Conservation (phyloP, 2,888 invertebrate species). For the Anticlea derivata region DNA sequence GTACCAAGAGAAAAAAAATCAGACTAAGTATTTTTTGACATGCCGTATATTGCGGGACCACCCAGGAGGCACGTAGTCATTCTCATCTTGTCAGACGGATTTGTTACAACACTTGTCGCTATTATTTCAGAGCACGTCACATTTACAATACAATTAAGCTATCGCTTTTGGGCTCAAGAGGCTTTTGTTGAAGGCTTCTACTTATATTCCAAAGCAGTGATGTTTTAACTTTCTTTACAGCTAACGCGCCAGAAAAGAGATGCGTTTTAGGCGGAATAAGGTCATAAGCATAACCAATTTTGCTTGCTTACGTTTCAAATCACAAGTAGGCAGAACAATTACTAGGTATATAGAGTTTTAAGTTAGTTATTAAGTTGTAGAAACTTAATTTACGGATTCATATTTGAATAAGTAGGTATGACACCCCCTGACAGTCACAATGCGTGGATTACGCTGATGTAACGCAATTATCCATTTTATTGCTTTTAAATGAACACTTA, state of each 20-base stretch:
- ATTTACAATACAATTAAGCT: slow-evolving; percentile 51
- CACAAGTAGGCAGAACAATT: too few species aligned
- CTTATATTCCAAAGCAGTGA: slow-evolving; percentile 5
- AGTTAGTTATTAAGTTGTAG: too few species aligned
- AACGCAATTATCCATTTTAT: slow-evolving; percentile 17
- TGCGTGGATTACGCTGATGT: slow-evolving; percentile 1
- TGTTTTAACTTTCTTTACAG: neutral
- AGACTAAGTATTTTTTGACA: slow-evolving; percentile 25
- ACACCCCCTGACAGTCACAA: neutral
- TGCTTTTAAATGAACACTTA: slow-evolving; percentile 20
- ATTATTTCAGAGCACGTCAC: slow-evolving; percentile 49
- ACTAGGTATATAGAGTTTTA: too few species aligned
- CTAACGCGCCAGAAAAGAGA: neutral
- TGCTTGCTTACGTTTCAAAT: too few species aligned
- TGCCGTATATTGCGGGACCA: slow-evolving; percentile 67
- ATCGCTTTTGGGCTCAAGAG: slow-evolving; percentile 44
- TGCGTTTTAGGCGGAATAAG: too few species aligned
- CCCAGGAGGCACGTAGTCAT: slow-evolving; percentile 60
- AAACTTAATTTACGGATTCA: too few species aligned
- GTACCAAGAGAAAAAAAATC: too few species aligned
- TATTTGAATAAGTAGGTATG: too few species aligned
- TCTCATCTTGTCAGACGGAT: slow-evolving; percentile 57
- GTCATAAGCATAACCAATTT: too few species aligned
- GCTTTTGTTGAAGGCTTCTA: slow-evolving; percentile 32
- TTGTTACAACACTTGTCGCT: slow-evolving; percentile 51